Conservation (phyloP, 2,888 invertebrate species). For the Amphipoea oculea region DNA sequence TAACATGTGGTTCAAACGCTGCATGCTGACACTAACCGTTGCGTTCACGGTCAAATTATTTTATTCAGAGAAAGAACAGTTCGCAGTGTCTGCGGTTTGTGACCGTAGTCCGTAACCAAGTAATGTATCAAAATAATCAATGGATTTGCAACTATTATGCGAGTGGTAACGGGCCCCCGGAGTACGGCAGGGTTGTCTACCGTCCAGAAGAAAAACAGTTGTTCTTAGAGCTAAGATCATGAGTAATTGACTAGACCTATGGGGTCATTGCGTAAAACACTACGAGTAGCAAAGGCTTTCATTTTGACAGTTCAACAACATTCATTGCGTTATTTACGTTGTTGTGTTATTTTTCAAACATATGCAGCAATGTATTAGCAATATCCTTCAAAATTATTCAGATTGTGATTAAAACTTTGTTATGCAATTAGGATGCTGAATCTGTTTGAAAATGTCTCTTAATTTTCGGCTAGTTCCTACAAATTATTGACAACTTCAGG, state of each 20-base stretch:
- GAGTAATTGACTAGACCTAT: neutral
- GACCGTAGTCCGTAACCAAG: constrained; percentile 65
- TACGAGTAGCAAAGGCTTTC: neutral
- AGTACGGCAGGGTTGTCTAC: constrained; percentile 40
- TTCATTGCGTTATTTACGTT: neutral
- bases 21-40: constrained; percentile 55
- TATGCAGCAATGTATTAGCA: neutral
- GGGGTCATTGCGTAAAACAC: neutral
- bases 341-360: too few relatives aligned
- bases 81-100: constrained; percentile 64
- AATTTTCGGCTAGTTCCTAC: neutral
- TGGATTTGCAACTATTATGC: constrained; percentile 59
- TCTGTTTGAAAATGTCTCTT: neutral
- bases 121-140: constrained; percentile 66
- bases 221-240: neutral
- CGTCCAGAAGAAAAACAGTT: neutral
- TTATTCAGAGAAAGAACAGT: constrained; percentile 63
- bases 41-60: constrained; percentile 66
- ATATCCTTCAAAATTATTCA: neutral
- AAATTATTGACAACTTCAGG: neutral
- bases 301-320: neutral
- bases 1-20: constrained; percentile 60
- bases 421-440: neutral
- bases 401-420: neutral
- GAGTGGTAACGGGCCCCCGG: constrained; percentile 34